Percentiles rank a stretch among this genome's conserved stretches.
phyloP scores from a whole-genome alignment of 2,797 vertebrate species.

The Macroramphosus scolopax region DNA sequence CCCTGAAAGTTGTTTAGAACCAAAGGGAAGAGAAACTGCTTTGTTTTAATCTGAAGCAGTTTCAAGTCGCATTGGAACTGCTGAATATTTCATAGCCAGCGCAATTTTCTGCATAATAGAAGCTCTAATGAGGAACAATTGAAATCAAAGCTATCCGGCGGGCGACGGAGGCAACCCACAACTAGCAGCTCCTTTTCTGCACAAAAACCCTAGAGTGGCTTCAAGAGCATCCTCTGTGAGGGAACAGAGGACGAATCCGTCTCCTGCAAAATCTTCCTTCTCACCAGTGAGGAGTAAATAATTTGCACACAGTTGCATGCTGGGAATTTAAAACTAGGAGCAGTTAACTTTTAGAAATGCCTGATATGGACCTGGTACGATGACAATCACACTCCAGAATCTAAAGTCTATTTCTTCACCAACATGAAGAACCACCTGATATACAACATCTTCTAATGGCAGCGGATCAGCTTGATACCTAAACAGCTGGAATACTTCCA shows the following conservation, averaged over 20 bases:
- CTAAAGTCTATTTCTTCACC: too few species aligned
- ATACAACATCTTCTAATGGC: too few species aligned
- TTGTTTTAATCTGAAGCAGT: slow-evolving; percentile 20
- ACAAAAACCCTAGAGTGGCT: too few species aligned
- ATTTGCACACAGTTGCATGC: too few species aligned
- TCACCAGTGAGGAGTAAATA: too few species aligned
- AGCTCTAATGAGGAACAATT: slow-evolving; percentile 61
- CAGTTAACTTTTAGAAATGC: too few species aligned
- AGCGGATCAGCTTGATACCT: slow-evolving; percentile 21
- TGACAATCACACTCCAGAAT: too few species aligned
- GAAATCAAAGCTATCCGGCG: slow-evolving; percentile 55
- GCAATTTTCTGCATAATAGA: slow-evolving; percentile 35
- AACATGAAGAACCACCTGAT: too few species aligned
- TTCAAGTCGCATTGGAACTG: slow-evolving; percentile 35
- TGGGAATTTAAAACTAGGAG: too few species aligned
- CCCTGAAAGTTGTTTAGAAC: slow-evolving; percentile 37
- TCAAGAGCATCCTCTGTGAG: too few species aligned
- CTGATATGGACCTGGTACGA: too few species aligned
- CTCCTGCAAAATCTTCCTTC: not conserved
- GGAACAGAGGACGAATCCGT: too few species aligned
- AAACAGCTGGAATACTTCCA: slow-evolving; percentile 30
- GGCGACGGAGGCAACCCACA: slow-evolving; percentile 25
- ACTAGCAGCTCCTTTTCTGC: slow-evolving; percentile 12
- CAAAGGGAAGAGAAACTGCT: slow-evolving; percentile 27
- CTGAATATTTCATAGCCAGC: slow-evolving; percentile 64